phyloP scores from a whole-genome alignment of 2,888 invertebrate species.

The Orthonychiurus folsomi region DNA sequence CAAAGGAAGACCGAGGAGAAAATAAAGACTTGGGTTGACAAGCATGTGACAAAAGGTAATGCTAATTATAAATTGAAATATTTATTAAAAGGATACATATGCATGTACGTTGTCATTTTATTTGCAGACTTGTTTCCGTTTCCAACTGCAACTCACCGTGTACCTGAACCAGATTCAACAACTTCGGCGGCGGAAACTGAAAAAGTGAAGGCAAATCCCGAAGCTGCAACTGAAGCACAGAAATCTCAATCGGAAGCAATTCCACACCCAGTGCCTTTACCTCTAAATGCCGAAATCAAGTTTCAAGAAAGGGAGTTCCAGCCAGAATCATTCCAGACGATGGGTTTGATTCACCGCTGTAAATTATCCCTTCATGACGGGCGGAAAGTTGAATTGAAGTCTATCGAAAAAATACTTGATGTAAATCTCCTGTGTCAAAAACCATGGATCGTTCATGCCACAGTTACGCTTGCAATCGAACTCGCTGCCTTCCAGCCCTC shows the following conservation, averaged over 20 bases:
- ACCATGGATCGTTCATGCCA: constrained; percentile 12
- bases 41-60: constrained; percentile 32
- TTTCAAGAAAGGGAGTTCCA: not conserved
- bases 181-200: not conserved
- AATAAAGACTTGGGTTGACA: constrained; percentile 32
- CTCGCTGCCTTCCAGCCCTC: constrained; percentile 27
- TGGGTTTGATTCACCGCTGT: constrained; percentile 23
- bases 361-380: constrained; percentile 20
- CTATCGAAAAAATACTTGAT: constrained; percentile 22
- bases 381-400: constrained; percentile 14
- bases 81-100: no score
- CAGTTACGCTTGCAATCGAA: constrained; percentile 26
- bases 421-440: constrained; percentile 10
- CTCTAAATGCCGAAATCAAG: not conserved
- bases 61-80: no score
- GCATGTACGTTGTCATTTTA: no score
- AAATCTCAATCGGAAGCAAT: not conserved
- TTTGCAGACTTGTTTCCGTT: constrained; percentile 33
- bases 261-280: not conserved
- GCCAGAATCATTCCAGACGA: constrained; percentile 16
- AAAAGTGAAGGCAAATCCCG: not conserved
- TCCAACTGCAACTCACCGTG: constrained; percentile 1
- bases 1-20: constrained; percentile 26
- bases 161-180: not conserved
- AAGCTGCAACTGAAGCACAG: not conserved